These are phyloP conservation scores for Opisthocomus hoazin DNA, from an alignment of 2,113 vertebrate genomes.

Conservation along the genomic window DNA sequence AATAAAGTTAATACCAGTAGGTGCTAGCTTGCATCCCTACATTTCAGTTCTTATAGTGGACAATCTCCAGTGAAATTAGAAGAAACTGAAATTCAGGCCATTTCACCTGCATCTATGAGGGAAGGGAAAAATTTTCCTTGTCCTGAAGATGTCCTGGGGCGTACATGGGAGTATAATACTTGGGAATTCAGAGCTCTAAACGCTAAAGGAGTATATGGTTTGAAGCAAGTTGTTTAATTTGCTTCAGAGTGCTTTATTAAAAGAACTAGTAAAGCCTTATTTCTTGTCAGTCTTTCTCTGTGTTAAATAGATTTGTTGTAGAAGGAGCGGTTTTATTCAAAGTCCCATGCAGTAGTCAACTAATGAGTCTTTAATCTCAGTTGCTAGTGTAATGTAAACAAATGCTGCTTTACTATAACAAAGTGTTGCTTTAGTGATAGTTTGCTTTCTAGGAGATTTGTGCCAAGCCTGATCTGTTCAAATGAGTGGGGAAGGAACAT, in stretches of 20 bases:
- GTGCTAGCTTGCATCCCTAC: background rate
- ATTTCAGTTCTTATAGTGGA: background rate
- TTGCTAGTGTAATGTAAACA: background rate
- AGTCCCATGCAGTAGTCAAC: background rate
- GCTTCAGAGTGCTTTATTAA: background rate
- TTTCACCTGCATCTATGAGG: background rate
- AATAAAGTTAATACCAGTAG: background rate
- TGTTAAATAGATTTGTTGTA: background rate
- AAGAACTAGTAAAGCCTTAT: background rate
- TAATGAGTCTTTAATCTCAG: background rate
- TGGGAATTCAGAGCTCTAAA: background rate
- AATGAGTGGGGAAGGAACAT: background rate
- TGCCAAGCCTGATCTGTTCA: background rate
- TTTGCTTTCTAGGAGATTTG: background rate
- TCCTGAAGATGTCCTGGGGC: background rate
- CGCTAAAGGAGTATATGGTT: background rate
- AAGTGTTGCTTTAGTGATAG: background rate
- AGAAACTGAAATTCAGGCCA: background rate
- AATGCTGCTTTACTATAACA: background rate
- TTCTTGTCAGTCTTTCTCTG: background rate
- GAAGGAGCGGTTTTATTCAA: background rate
- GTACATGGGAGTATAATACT: background rate
- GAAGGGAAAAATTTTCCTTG: background rate
- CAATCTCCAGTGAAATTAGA: background rate
- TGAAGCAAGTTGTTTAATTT: background rate